Percentiles rank a stretch among this genome's conserved stretches.
Conservation (phyloP, 92 coral and sea anemone genomes). For the Palythoa caribaeorum region DNA sequence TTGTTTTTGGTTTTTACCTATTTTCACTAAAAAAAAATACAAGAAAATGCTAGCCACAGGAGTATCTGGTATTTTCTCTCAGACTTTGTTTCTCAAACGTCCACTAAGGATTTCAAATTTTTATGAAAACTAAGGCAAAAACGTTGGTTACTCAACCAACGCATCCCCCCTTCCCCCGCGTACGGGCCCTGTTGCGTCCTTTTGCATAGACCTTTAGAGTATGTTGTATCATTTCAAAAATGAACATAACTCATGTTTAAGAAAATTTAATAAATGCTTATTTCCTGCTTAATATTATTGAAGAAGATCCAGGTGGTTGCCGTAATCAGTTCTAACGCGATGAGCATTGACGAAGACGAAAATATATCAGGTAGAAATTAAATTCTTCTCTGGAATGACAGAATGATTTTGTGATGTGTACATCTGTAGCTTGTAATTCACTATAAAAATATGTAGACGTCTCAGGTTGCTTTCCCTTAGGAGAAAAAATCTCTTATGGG, state of each 20-base stretch:
- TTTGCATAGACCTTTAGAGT: too few species aligned
- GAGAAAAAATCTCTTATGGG: too few species aligned
- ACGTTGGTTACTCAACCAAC: too few species aligned
- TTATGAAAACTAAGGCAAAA: too few species aligned
- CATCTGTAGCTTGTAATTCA: background rate
- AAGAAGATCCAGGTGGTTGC: constrained; percentile 81
- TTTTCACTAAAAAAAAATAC: too few species aligned
- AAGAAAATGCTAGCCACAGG: too few species aligned
- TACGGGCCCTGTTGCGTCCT: too few species aligned
- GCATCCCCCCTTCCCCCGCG: too few species aligned
- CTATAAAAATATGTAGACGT: background rate
- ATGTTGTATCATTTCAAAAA: background rate
- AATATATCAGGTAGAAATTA: constrained; percentile 48
- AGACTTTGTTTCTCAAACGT: too few species aligned
- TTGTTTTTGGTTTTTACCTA: too few species aligned
- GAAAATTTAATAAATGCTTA: background rate
- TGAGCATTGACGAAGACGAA: constrained; percentile 56
- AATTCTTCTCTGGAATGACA: background rate
- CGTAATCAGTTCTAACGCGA: constrained; percentile 48
- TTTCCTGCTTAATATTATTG: background rate
- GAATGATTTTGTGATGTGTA: background rate
- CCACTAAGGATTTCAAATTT: too few species aligned
- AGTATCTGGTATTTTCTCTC: too few species aligned
- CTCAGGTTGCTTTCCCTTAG: background rate
- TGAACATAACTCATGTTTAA: background rate